Evolutionary conservation across 2,797 vertebrate species (phyloP), one percentile per base, ranked within the genome.

Genomic region (Helicolenus hilgendorfi): DNA sequence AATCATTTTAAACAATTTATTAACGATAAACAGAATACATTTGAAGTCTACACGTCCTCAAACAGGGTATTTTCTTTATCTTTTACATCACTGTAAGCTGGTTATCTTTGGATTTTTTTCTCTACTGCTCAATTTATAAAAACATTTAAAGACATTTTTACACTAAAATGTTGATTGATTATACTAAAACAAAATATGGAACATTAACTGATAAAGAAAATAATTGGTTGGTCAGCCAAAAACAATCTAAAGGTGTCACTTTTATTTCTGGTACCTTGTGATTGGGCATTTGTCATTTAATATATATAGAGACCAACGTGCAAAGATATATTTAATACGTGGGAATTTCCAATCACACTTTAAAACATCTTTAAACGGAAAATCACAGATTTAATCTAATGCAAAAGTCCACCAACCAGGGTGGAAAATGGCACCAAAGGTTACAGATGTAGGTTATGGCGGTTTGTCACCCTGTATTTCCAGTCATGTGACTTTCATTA

Each of bases 401-500:
- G 35, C 20, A 62, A 55, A 60, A 3, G 31, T 68, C 4, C 18
- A 22, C 14, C 27, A 55, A 72, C 10, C 22, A 24, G 6, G 14
- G 20, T 53, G 31, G 29, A 38, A 78, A 80, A 72, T 5, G 6
- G 11, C 24, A n/a, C 11, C 11, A 69, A 49, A 29, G 58, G 63
- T 87, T 56, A 63, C 4, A 26, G 24, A 82, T 31, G 27, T 2
- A 53, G 10, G 4, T 11, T 49, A 18, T 13, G 26, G 26, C 49
- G 5, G n/a, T 5, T 45, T 36, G 11, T 72, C 31, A 26, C 53
- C 15, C 38, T 70, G 63, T 59, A 45, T 49, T 81, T 79, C 56
- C 45, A 83, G 63, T 85, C 58, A 77, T 69, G 38, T 55, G 69
- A 86, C 59, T 71, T 69, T 35, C 1, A 49, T 74, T 26, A 11